These are phyloP conservation scores for Sorex araneus DNA, from an alignment of 2,113 vertebrate species.

Conservation along the genomic window DNA sequence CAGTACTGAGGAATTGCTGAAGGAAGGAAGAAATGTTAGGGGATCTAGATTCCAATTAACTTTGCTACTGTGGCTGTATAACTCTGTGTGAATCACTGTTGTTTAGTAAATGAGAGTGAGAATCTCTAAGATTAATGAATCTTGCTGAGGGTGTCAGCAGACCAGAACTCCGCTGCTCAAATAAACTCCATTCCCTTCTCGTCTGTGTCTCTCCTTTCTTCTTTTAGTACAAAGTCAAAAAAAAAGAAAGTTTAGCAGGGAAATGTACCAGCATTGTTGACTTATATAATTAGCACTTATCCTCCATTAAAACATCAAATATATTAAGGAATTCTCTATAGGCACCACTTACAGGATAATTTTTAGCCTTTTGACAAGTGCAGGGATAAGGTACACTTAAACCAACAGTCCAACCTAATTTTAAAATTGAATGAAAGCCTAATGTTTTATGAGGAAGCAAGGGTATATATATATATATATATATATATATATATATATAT, in stretches of 20 bases:
- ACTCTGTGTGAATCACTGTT: conserved; percentile 82
- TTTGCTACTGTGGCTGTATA: conserved; percentile 77
- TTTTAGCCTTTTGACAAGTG: conserved; percentile 51
- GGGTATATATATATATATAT: conserved; percentile 12
- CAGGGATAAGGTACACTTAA: conserved; percentile 30
- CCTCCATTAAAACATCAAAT: neutral
- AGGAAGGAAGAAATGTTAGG: conserved; percentile 82
- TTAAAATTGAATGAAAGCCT: conserved; percentile 50
- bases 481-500: conserved; percentile 18
- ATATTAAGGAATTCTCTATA: conserved; percentile 26
- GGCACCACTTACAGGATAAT: neutral
- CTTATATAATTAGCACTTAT: conserved; percentile 1
- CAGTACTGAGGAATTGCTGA: conserved; percentile 73
- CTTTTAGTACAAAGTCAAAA: conserved; percentile 4
- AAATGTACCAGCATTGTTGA: conserved; percentile 41
- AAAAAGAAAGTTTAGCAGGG: neutral
- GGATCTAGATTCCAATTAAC: conserved; percentile 83
- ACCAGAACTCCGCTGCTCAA: conserved; percentile 74
- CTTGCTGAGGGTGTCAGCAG: conserved; percentile 75
- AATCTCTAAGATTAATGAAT: conserved; percentile 82
- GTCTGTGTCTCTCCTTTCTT: neutral
- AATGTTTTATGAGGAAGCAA: conserved; percentile 47
- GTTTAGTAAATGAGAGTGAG: conserved; percentile 81
- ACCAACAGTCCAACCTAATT: conserved; percentile 57
- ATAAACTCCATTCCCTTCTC: conserved; percentile 54